Base-by-base conservation (phyloP, 2,888 invertebrate genomes). In the Ceratothoa steindachneri region DNA sequence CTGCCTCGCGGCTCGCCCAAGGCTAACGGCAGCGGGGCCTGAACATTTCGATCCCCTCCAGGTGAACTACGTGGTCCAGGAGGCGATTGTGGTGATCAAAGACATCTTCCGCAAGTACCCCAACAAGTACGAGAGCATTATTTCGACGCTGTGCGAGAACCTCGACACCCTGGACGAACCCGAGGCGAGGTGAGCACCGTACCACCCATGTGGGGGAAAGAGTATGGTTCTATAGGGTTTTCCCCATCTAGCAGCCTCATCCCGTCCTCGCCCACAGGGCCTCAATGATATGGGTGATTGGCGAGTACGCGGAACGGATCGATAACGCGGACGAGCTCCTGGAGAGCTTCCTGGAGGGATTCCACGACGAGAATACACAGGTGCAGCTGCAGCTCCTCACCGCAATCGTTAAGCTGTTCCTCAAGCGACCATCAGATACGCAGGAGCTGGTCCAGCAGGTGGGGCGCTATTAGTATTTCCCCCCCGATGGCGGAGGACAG, bases 51-150 rank as follows among this genome's bases (percentile, higher is more conserved):
- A n/a, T 41, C 15, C 41, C 41, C 64, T 68, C 19, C 73, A 86
- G 86, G 87, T 95, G 24, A 99, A 99, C 87, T 99, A 99, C 84
- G 99, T 99, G 19, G 99, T 99, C 0, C 99, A 99, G 85, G 99
- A 99, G 84, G 99, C 99, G 0, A 97, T 99, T 80, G 99, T 99
- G 12, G 99, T 99, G 27, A 99, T 99, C 83, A 99, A 99, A 86
- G 95, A 96, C 83, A 95, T 95, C 80, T 95, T 95, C 88, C 88
- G 94, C 81, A 81, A 81, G 85, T 99, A 99, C 86, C 99, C 99
- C 9, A 99, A 99, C 86, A 97, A 99, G 85, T 99, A 99, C 84
- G 99, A 99, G 86, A 97, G 97, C 85, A 99, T 99, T 83, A 99
- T 99, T 84, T 97, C 97, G 78, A 99, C 98, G 0, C 87, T 99